Percentiles rank a stretch among this genome's conserved stretches.
These are phyloP conservation scores for Sarcophaga rosellei DNA, from an alignment of 2,888 invertebrate genomes.

Conservation along the genomic window DNA sequence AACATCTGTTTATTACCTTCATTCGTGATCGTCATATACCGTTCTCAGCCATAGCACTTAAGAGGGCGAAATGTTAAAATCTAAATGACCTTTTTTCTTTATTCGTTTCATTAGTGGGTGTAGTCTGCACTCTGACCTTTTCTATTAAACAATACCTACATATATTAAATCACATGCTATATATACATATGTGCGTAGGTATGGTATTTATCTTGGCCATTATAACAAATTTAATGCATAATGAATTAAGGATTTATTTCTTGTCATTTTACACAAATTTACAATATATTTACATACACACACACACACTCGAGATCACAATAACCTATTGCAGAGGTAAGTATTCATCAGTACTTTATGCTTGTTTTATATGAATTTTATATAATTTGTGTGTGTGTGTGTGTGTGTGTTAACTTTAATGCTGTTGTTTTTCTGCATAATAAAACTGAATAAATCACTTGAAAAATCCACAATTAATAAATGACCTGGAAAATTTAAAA, in stretches of 20 bases:
- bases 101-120: too few species aligned
- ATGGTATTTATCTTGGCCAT: background rate
- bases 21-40: too few species aligned
- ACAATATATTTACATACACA: background rate
- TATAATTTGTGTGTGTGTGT: slow-evolving; percentile 8
- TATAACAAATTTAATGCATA: slow-evolving; percentile 72
- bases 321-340: too few species aligned
- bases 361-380: background rate
- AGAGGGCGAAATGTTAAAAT: too few species aligned
- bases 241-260: slow-evolving; percentile 1
- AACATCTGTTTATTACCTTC: too few species aligned
- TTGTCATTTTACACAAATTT: background rate
- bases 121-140: background rate
- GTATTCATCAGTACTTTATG: too few species aligned
- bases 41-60: too few species aligned
- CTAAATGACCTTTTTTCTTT: too few species aligned
- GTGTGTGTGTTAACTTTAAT: slow-evolving; percentile 33
- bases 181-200: too few species aligned
- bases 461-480: slow-evolving; percentile 65
- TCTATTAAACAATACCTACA: background rate
- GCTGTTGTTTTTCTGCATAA: slow-evolving; percentile 34
- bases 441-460: slow-evolving; percentile 73
- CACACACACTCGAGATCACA: too few species aligned
- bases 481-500: slow-evolving; percentile 65
- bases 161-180: background rate